phyloP scores from a whole-genome alignment of 2,888 invertebrate genomes.

The Pyrochroa serraticornis region DNA sequence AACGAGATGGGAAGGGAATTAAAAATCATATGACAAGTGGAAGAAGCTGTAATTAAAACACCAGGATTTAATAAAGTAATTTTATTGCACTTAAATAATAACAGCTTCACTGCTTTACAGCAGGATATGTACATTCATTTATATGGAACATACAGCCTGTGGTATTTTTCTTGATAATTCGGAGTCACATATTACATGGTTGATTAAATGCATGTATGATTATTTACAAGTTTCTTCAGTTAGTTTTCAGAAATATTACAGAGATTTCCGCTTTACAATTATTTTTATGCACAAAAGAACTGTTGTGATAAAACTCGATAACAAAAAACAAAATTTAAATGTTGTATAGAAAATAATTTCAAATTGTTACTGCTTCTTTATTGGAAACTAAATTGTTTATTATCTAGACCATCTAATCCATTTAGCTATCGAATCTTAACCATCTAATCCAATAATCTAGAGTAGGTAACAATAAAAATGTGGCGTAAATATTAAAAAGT shows the following conservation, averaged over 20 bases:
- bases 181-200: conserved; percentile 24
- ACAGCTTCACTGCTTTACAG: conserved; percentile 33
- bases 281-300: too few relatives aligned
- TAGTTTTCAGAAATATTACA: conserved; percentile 4
- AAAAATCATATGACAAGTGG: conserved; percentile 2
- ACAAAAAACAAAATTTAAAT: too few relatives aligned
- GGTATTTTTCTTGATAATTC: conserved; percentile 34
- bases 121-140: conserved; percentile 46
- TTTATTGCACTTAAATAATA: conserved; percentile 31
- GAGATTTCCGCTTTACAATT: too few relatives aligned
- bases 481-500: too few relatives aligned
- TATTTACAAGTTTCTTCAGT: background rate
- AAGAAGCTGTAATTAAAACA: background rate
- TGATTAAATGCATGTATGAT: conserved; percentile 1
- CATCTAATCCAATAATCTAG: too few relatives aligned
- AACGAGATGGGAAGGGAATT: conserved; percentile 5
- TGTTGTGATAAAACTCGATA: too few relatives aligned
- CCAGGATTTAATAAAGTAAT: conserved; percentile 26
- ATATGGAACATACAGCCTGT: conserved; percentile 30
- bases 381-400: too few relatives aligned
- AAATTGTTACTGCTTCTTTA: too few relatives aligned
- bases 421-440: too few relatives aligned
- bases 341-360: too few relatives aligned
- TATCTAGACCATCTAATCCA: too few relatives aligned
- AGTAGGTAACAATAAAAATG: too few relatives aligned